Evolutionary conservation across 2,113 vertebrate genomes (phyloP).

Genomic region (Raja brachyura): DNA sequence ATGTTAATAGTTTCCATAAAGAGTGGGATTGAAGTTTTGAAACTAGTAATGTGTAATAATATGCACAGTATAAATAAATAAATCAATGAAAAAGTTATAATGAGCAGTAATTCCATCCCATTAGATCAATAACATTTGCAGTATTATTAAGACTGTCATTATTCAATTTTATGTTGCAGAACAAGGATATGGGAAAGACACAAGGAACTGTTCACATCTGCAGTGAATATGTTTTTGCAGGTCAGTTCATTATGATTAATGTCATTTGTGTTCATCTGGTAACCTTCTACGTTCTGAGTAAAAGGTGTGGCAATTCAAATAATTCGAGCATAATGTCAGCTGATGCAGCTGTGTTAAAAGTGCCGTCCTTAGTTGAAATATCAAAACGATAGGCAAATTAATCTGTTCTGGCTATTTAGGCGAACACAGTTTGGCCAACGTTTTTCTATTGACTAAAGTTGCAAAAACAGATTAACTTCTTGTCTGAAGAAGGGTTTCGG

Average conservation of each 20-base stretch:
- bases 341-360: too few species aligned
- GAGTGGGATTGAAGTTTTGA: neutral
- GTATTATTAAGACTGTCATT: neutral
- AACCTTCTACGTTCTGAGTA: neutral
- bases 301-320: neutral
- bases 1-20: neutral
- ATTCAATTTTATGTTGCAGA: neutral
- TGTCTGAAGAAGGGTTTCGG: too few species aligned
- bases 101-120: neutral
- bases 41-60: neutral
- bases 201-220: neutral
- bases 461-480: too few species aligned
- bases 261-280: neutral
- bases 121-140: neutral
- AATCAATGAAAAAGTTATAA: neutral
- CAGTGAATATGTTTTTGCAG: neutral
- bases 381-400: too few species aligned
- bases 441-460: too few species aligned
- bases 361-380: too few species aligned
- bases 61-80: neutral
- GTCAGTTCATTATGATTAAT: neutral
- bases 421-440: too few species aligned
- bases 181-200: neutral
- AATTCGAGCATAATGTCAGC: neutral
- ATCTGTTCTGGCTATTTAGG: too few species aligned